Evolutionary conservation across 2,888 invertebrate species (phyloP).

Genomic region (Elysia crispata): DNA sequence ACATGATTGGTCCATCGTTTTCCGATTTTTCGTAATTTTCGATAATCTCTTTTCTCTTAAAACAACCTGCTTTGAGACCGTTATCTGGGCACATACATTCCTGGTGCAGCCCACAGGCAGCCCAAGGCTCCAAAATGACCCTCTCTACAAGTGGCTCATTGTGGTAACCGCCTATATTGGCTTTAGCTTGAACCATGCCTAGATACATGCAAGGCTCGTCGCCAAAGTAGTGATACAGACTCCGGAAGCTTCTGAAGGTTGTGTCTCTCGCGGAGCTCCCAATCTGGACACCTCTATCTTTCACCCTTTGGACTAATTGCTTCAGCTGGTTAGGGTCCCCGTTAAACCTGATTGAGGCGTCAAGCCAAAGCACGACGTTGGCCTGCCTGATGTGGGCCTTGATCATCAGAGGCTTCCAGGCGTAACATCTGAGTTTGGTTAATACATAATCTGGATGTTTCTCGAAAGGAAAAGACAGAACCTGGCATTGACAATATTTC

Average conservation of each 20-base stretch:
- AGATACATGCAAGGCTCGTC: slow-evolving; percentile 49
- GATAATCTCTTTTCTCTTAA: neutral
- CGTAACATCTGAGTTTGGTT: slow-evolving; percentile 29
- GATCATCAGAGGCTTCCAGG: slow-evolving; percentile 45
- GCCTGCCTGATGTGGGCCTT: slow-evolving; percentile 26
- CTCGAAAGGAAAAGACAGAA: slow-evolving; percentile 42
- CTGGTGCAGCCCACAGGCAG: slow-evolving; percentile 41
- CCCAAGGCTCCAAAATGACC: slow-evolving; percentile 48
- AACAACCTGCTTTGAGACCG: neutral
- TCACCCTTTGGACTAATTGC: neutral
- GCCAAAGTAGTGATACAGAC: slow-evolving; percentile 48
- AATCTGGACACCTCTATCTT: slow-evolving; percentile 18
- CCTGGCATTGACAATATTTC: slow-evolving; percentile 37
- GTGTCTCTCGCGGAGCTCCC: neutral
- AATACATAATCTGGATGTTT: slow-evolving; percentile 18
- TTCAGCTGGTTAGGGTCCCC: neutral
- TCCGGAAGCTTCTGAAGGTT: slow-evolving; percentile 3
- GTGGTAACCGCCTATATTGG: slow-evolving; percentile 39
- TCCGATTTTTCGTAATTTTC: neutral
- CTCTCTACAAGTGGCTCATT: slow-evolving; percentile 44
- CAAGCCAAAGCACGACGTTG: slow-evolving; percentile 40
- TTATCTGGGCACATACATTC: slow-evolving; percentile 45
- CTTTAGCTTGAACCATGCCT: slow-evolving; percentile 22
- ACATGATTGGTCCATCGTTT: slow-evolving; percentile 27
- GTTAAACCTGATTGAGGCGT: slow-evolving; percentile 41